Percentiles rank a stretch among this genome's conserved stretches.
Evolutionary conservation across 2,113 vertebrate species (phyloP).

Genomic region (Egretta garzetta): DNA sequence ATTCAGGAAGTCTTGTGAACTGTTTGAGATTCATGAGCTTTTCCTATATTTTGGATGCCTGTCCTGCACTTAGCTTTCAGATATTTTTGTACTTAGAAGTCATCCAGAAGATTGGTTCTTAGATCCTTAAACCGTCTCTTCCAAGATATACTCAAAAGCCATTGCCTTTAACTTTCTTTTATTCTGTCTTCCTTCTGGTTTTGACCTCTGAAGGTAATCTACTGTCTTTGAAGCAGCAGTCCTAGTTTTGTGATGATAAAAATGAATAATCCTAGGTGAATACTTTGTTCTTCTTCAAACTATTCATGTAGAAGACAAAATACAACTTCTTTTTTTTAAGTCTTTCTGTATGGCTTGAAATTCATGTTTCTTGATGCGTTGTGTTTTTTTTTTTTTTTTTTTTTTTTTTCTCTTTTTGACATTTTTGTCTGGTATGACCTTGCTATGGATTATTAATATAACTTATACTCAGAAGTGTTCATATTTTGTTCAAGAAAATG

Average conservation of each 20-base stretch:
- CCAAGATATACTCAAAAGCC: not conserved
- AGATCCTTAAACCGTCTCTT: not conserved
- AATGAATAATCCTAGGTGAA: not conserved
- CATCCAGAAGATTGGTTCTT: not conserved
- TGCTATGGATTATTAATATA: not conserved
- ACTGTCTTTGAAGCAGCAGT: not conserved
- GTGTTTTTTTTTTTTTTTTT: fast-evolving
- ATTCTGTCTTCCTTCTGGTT: not conserved
- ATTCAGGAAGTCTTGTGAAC: not conserved
- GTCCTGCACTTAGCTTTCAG: not conserved
- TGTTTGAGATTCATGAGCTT: not conserved
- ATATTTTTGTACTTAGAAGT: not conserved
- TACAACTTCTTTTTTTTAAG: not conserved
- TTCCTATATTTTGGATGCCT: not conserved
- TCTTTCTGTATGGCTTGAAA: not conserved
- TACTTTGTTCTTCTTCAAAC: not conserved
- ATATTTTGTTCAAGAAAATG: not conserved
- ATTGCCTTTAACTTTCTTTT: not conserved
- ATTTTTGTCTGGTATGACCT: not conserved
- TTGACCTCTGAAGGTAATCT: not conserved
- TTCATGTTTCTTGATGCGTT: not conserved
- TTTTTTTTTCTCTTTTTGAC: not conserved
- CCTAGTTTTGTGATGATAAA: not conserved
- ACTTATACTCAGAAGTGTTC: not conserved
- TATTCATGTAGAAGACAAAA: not conserved